Percentiles rank a stretch among this genome's conserved stretches.
These are phyloP conservation scores for Pyrrhosoma nymphula DNA, from an alignment of 2,888 invertebrate species.

Conservation along the genomic window DNA sequence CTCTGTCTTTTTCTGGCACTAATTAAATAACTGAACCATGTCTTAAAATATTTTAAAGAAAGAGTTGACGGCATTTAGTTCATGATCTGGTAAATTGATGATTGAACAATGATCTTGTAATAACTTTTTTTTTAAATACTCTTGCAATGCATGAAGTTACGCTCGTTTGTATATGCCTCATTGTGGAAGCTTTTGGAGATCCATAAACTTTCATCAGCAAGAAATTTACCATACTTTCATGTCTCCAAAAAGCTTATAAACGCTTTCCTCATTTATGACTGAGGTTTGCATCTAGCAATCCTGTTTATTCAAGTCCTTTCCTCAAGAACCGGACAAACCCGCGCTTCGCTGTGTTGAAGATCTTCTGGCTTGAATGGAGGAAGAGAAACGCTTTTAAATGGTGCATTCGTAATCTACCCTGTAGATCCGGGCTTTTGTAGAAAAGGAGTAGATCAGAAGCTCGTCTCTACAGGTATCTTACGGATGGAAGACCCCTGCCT, in stretches of 20 bases:
- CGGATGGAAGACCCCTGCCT: constrained; percentile 90
- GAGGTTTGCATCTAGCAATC: neutral
- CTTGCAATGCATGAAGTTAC: too few species aligned
- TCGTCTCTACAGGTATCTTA: constrained; percentile 99
- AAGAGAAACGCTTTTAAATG: constrained; percentile 74
- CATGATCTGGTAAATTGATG: too few species aligned
- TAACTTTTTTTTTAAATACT: too few species aligned
- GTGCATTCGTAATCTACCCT: constrained; percentile 99
- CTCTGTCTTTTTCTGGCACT: too few species aligned
- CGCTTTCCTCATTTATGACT: neutral
- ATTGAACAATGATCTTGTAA: too few species aligned
- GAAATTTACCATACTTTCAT: too few species aligned
- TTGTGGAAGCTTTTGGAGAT: too few species aligned
- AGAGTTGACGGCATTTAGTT: too few species aligned
- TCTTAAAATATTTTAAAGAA: too few species aligned
- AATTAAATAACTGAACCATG: too few species aligned
- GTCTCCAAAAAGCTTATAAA: neutral
- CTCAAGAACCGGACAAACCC: neutral
- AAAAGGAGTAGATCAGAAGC: constrained; percentile 90
- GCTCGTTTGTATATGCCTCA: too few species aligned
- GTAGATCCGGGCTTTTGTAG: constrained; percentile 99
- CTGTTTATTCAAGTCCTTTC: neutral
- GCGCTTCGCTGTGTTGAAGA: neutral
- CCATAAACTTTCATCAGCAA: too few species aligned
- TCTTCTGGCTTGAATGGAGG: constrained; percentile 69